Base-by-base conservation (phyloP, 2,888 invertebrate species). In the Hofmannophila pseudospretella region DNA sequence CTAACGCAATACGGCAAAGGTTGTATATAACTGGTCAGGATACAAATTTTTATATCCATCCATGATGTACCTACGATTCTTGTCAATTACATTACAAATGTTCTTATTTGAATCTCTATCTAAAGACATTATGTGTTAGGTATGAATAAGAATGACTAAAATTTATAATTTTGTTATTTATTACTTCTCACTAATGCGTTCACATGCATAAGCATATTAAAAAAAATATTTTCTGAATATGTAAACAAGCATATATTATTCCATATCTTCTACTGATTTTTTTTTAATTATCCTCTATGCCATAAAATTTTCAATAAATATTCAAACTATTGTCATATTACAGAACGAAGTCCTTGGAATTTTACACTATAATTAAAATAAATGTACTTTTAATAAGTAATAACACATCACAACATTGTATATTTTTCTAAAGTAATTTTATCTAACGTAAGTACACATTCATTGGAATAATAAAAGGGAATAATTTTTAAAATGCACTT, bases 281-380 rank as follows among this genome's bases (percentile, higher is more conserved):
- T 49, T 45, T 38, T 44, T 32, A 39, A 45, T 32, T 42, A 47
- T 7, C 45, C 47, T 54, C 54, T 44, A 48, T 42, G 49, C 53
- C 50, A 45, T 54, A 51, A 47, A 51, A 45, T 32, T 12, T 50
- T 48, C 51, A 45, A 51, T 46, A 42, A 36, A 50, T 46, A 51
- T 49, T 58, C 16, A 55, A 58, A 59, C 66, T 70, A 69, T 71
- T 69, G 60, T 69, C 64, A 52, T 56, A 52, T 58, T 54, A 49
- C 50, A 54, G 43, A 62, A 67, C 61, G 54, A 50, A 56, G 39
- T 51, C 48, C 39, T 51, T 51, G 40, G 42, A 47, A 32, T 38
- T 40, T 36, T 42, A 44, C 4, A 11, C 7, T 32, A 36, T 44
- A 40, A 47, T 49, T 49, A 51, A n/a, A n/a, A n/a, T 46, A 51